Evolutionary conservation across 2,113 vertebrate genomes (phyloP).

Genomic region (Nibea coibor): DNA sequence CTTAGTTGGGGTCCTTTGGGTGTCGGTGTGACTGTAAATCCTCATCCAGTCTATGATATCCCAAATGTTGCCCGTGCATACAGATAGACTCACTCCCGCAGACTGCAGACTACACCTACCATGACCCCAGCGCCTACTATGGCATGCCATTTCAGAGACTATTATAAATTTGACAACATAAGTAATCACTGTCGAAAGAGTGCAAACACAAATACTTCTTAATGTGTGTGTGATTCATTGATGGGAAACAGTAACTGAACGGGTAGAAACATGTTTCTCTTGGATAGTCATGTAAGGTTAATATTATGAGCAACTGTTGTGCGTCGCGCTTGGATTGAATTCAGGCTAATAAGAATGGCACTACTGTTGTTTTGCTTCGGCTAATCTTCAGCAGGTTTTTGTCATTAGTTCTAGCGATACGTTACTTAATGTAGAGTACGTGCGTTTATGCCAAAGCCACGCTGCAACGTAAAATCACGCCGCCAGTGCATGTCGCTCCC

Average conservation of each 20-base stretch:
- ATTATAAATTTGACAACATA: conserved; percentile 68
- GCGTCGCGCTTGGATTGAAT: conserved; percentile 39
- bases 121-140: conserved; percentile 32
- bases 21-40: conserved; percentile 60
- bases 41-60: conserved; percentile 38
- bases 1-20: conserved; percentile 40
- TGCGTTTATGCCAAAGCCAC: conserved; percentile 19
- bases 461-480: conserved; percentile 17
- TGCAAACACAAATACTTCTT: conserved; percentile 63
- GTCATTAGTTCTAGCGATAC: conserved; percentile 4
- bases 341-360: conserved; percentile 47
- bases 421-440: conserved; percentile 8
- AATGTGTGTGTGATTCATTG: conserved; percentile 71
- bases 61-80: conserved; percentile 30
- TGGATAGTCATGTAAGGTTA: conserved; percentile 55
- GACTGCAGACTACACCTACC: conserved; percentile 38
- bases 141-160: conserved; percentile 47
- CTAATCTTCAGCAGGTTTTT: conserved; percentile 29
- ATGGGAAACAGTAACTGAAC: conserved; percentile 61
- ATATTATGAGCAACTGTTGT: conserved; percentile 64
- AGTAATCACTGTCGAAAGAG: conserved; percentile 62
- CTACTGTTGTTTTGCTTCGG: conserved; percentile 31
- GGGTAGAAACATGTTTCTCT: conserved; percentile 71
- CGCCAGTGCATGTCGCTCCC: background rate
- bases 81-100: conserved; percentile 23